These are phyloP conservation scores for Megaptera novaeangliae DNA, from an alignment of 2,113 vertebrate genomes.

Conservation along the genomic window DNA sequence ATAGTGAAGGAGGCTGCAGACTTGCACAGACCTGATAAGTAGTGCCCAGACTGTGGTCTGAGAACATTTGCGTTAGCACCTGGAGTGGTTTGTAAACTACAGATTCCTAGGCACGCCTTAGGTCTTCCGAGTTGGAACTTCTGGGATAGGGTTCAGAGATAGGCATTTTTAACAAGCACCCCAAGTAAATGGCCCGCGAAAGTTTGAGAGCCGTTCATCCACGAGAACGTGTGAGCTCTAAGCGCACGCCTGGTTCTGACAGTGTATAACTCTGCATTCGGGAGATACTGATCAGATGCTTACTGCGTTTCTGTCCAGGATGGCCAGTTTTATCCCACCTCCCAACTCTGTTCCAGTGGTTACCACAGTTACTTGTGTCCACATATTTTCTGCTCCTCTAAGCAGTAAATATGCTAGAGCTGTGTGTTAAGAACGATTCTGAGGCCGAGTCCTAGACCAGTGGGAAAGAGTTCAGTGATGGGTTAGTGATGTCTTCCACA, in stretches of 20 bases:
- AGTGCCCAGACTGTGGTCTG: not conserved
- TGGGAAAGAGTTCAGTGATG: not conserved
- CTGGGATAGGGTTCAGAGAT: not conserved
- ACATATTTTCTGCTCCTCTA: not conserved
- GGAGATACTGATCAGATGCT: too few species aligned
- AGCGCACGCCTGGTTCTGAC: accelerated
- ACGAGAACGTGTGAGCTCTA: not conserved
- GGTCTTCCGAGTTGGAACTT: not conserved
- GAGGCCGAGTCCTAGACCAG: not conserved
- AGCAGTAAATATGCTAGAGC: not conserved
- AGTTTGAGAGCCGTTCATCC: not conserved
- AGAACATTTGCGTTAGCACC: not conserved
- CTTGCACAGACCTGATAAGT: not conserved
- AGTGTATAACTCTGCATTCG: not conserved
- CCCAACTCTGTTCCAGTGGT: not conserved
- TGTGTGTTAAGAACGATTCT: not conserved
- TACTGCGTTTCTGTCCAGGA: not conserved
- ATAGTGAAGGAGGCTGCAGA: not conserved
- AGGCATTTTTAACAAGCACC: not conserved
- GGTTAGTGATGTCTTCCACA: not conserved
- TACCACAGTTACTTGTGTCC: not conserved
- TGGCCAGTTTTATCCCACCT: not conserved
- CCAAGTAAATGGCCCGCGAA: not conserved
- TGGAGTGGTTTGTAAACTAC: not conserved
- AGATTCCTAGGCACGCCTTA: not conserved